Percentiles rank a stretch among this genome's conserved stretches.
Conservation (phyloP, 2,888 invertebrate species). For the Sarcophaga variegata region DNA sequence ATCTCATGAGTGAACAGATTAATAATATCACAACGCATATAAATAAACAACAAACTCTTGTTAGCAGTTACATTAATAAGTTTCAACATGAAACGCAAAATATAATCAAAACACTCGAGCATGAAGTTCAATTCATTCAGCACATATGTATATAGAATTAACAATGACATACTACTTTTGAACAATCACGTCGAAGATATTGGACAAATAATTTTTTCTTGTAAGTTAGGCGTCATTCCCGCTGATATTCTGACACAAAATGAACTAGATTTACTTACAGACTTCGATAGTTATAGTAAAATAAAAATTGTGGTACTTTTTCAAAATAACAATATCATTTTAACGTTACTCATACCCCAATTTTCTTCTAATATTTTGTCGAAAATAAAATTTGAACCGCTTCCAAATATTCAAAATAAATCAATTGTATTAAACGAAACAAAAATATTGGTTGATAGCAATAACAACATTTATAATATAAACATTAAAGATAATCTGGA, state of each 20-base stretch:
- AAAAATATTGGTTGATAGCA: conserved; percentile 43
- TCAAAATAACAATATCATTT: conserved; percentile 55
- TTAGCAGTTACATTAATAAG: conserved; percentile 22
- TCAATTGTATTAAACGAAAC: conserved; percentile 36
- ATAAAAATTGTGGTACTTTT: conserved; percentile 59
- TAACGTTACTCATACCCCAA: conserved; percentile 50
- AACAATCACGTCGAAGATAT: conserved; percentile 55
- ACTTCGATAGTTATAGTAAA: conserved; percentile 62
- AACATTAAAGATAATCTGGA: conserved; percentile 40
- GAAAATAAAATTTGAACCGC: conserved; percentile 49
- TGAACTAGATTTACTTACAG: conserved; percentile 57
- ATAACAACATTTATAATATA: conserved; percentile 45
- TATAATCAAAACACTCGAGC: conserved; percentile 22
- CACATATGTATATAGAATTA: conserved; percentile 53
- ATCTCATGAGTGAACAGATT: conserved; percentile 11
- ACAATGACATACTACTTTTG: conserved; percentile 59
- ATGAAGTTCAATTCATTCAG: conserved; percentile 8
- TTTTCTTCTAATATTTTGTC: conserved; percentile 42
- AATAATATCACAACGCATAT: background rate
- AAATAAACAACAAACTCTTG: conserved; percentile 9
- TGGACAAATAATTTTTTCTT: conserved; percentile 64
- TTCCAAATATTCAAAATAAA: conserved; percentile 50
- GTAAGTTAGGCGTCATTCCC: conserved; percentile 65
- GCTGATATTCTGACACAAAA: conserved; percentile 57
- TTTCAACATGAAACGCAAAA: conserved; percentile 10